A percentile compares a stretch with the other conserved stretches of the same genome.
Evolutionary conservation across 2,888 invertebrate species (phyloP).

Genomic region (Strigamia maritima): DNA sequence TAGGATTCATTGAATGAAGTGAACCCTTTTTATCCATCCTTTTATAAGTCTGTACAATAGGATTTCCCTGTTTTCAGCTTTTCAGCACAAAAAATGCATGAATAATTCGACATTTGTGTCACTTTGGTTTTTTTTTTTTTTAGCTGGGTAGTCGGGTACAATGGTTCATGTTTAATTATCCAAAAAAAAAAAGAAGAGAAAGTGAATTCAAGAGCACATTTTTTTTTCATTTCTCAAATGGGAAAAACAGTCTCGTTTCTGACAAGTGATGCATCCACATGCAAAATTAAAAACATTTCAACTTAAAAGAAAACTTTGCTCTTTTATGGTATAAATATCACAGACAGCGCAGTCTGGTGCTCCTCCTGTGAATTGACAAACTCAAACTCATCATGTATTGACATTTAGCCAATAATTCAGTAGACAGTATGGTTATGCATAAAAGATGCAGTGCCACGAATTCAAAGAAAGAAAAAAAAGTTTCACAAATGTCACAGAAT

Average conservation of each 20-base stretch:
- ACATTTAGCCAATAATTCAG: background rate
- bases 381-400: background rate
- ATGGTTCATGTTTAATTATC: slow-evolving; percentile 6
- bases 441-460: background rate
- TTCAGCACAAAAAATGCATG: background rate
- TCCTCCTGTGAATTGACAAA: background rate
- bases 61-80: background rate
- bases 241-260: background rate
- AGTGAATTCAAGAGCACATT: background rate
- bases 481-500: background rate
- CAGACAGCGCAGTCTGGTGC: background rate
- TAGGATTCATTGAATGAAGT: background rate
- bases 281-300: background rate
- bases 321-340: background rate
- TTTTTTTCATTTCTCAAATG: background rate
- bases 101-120: slow-evolving; percentile 13
- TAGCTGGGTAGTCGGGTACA: background rate
- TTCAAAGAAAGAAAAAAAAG: background rate
- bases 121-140: background rate
- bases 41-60: background rate
- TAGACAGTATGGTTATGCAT: background rate
- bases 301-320: background rate
- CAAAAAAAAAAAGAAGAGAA: background rate
- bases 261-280: background rate
- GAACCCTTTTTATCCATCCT: background rate